Base-by-base conservation (phyloP, 2,888 invertebrate genomes). In the Hemaris fuciformis region DNA sequence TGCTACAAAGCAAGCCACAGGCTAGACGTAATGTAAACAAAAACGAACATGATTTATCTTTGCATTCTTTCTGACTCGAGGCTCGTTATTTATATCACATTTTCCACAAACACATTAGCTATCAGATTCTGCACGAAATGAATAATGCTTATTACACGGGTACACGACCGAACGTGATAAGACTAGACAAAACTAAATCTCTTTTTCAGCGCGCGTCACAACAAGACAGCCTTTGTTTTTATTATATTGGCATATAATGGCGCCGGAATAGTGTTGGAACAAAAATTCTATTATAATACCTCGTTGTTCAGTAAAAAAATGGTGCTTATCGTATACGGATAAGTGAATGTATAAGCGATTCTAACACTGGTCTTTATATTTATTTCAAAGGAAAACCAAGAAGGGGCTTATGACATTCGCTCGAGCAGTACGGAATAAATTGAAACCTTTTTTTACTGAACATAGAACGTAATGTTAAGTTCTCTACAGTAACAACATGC, bases 1-100 rank as follows among this genome's bases (percentile, higher is more conserved):
- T 7, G 15, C 25, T 53, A 53, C 53, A 31, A 10, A 53, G 8
- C 27, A 31, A 15, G 13, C 34, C 53, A 18, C 27, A n/a, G 34
- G 34, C 53, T 10, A 13, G 48, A 48, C 48, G 18, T 53, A 10
- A 53, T 53, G 53, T 53, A 53, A 53, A 53, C 53, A 53, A 31
- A 18, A 15, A 27, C 18, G 31, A 3, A 3, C 53, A 20, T 53
- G 31, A 31, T 53, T 53, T 53, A 53, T 53, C 27, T 53, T 10
- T 53, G 53, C 27, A 31, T 31, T 53, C 27, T 53, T 53, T 53
- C 31, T 18, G 53, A 53, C 31, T 20, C 18, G 31, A 31, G 18
- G 31, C 27, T 10, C 5, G 53, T 18, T 53, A 53, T 53, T 31
- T 31, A 31, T 53, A 53, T 31, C 53, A 10, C 15, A 27, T 53